Base-by-base conservation (phyloP, 2,797 vertebrate genomes). In the Microctenopoma steveboyesi region DNA sequence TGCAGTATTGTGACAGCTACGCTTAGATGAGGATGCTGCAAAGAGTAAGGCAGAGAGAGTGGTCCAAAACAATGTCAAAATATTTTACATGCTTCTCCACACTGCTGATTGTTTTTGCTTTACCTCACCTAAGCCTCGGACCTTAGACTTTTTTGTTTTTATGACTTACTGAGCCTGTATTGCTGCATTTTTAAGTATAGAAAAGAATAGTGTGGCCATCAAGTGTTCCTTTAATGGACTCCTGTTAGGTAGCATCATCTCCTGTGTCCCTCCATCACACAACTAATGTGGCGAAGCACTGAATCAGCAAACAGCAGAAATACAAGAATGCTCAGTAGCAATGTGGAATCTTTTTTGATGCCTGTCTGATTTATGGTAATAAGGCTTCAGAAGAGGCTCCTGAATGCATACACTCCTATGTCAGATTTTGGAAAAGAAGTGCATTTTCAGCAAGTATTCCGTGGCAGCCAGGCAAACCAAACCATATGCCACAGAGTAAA, bases 281-380 rank as follows among this genome's bases (percentile, higher is more conserved):
- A 80, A 22, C 28, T 81, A 79, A 86, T 79, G 79, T 84, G 45
- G 62, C 27, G 40, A 74, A 81, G 50, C 53, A 69, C 79, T 87
- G 85, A 83, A 72, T 90, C 83, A 90, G 86, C 84, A 89, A 76
- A 86, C 50, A 76, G 77, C 66, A 76, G 45, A 66, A 73, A 75
- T 64, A 59, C 71, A 72, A 80, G 35, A 39, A 84, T 78, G 64
- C 66, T 80, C 43, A 7, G 43, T 63, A 35, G 65, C 45, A 46
- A 45, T 54, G 64, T 50, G 68, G 63, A 69, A 82, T 70, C 12
- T 71, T 79, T 84, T 81, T 79, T 80, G 33, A 86, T 79, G 76
- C 70, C 69, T 76, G 81, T 85, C 77, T 90, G 79, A 78, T 86
- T 89, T 87, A 91, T 89, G 88, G 48, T 77, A 86, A 90, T 86